Evolutionary conservation across 2,113 vertebrate genomes (phyloP).

Genomic region (Psephotus haematonotus): DNA sequence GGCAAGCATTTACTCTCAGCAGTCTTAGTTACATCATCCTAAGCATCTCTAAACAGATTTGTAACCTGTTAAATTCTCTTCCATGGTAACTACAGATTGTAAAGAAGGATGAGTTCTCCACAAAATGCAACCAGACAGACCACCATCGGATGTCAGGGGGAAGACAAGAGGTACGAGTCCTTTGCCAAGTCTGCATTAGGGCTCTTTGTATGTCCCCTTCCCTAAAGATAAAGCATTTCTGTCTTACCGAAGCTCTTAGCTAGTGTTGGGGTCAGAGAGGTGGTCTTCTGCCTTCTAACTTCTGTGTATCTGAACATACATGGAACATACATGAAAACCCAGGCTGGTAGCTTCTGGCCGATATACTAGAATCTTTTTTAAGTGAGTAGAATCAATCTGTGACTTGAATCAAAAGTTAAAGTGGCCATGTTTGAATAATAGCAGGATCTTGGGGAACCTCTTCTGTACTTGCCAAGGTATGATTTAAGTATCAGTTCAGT

Average conservation of each 20-base stretch:
- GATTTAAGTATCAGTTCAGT: not conserved
- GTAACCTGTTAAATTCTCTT: not conserved
- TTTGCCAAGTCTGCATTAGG: not conserved
- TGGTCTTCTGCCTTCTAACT: not conserved
- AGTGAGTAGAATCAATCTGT: not conserved
- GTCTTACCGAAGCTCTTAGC: not conserved
- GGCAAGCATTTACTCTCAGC: not conserved
- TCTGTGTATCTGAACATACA: rapidly evolving
- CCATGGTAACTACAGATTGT: constrained; percentile 77
- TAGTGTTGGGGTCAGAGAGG: not conserved
- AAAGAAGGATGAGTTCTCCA: constrained; percentile 97
- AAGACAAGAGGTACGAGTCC: constrained; percentile 87
- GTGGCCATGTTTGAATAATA: not conserved
- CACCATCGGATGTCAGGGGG: constrained; percentile 97
- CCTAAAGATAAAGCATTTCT: not conserved
- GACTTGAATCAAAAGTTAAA: not conserved
- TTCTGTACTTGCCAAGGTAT: not conserved
- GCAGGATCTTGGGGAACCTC: not conserved
- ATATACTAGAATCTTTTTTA: not conserved
- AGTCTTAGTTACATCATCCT: not conserved
- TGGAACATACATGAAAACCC: rapidly evolving
- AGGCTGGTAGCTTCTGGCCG: not conserved
- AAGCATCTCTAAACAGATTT: not conserved
- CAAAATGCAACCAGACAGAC: constrained; percentile 97
- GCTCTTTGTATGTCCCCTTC: not conserved